These are phyloP conservation scores for Silvanus unidentatus DNA, from an alignment of 2,888 invertebrate genomes.

Conservation along the genomic window DNA sequence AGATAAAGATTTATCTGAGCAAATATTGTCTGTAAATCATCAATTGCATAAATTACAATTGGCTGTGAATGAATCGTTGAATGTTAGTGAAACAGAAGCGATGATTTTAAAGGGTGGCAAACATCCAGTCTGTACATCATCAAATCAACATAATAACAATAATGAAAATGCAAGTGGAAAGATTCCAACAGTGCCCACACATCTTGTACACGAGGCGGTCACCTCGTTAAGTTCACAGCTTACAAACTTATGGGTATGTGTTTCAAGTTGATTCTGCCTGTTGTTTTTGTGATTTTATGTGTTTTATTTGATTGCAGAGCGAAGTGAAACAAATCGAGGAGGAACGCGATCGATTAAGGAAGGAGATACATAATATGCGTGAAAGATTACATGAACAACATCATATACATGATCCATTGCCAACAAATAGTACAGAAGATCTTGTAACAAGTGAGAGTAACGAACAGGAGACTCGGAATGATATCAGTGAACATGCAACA, in stretches of 20 bases:
- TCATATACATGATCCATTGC: conserved; percentile 43
- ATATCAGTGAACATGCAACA: too few species aligned
- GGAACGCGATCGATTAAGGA: conserved; percentile 65
- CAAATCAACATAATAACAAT: conserved; percentile 36
- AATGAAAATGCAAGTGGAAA: conserved; percentile 43
- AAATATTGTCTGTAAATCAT: conserved; percentile 62
- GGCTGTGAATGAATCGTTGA: conserved; percentile 53
- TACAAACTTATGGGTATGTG: conserved; percentile 61
- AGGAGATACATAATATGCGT: conserved; percentile 64
- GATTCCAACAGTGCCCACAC: conserved; percentile 58
- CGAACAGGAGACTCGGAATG: background rate
- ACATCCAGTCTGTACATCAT: conserved; percentile 40
- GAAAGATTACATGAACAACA: conserved; percentile 61
- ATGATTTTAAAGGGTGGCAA: conserved; percentile 48
- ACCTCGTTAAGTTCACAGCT: conserved; percentile 60
- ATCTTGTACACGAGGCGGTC: conserved; percentile 58
- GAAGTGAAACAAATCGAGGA: conserved; percentile 70
- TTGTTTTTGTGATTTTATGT: background rate
- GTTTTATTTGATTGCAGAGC: conserved; percentile 49
- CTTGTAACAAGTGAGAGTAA: background rate
- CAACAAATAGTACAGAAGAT: conserved; percentile 16
- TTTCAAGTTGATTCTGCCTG: conserved; percentile 1
- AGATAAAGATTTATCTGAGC: conserved; percentile 56
- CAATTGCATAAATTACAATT: conserved; percentile 52
- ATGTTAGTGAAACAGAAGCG: conserved; percentile 53